A percentile compares a stretch with the other conserved stretches of the same genome.
phyloP scores from a whole-genome alignment of 2,797 vertebrate genomes.

The Chaetodon trifasciatus region DNA sequence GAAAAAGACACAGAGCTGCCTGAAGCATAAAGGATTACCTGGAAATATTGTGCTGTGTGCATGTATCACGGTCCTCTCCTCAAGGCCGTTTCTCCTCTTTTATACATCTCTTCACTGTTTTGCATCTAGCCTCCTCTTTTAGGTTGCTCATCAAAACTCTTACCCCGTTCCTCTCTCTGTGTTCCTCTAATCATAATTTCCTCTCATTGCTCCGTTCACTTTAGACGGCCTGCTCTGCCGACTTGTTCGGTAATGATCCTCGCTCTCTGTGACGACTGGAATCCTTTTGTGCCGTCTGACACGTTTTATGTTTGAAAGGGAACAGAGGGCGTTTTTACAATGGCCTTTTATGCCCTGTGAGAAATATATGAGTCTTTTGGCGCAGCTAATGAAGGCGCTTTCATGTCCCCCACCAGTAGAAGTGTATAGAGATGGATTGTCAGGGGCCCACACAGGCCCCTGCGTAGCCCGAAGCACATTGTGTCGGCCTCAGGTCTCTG shows the following conservation, averaged over 20 bases:
- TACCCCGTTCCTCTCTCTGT: conserved; percentile 24
- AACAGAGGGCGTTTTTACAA: conserved; percentile 83
- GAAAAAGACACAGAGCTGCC: conserved; percentile 41
- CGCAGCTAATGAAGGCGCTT: conserved; percentile 80
- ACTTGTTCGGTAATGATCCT: conserved; percentile 78
- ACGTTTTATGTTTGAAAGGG: conserved; percentile 83
- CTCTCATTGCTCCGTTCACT: conserved; percentile 55
- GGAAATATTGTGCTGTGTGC: conserved; percentile 34
- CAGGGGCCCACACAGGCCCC: conserved; percentile 70
- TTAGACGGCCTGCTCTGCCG: conserved; percentile 43
- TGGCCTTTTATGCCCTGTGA: conserved; percentile 84
- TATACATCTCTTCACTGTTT: conserved; percentile 1
- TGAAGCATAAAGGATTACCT: conserved; percentile 44
- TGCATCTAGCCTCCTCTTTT: conserved; percentile 29
- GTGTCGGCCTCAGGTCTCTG: conserved; percentile 53
- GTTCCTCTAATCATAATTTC: conserved; percentile 70
- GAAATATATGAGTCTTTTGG: conserved; percentile 84
- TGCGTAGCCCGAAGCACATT: conserved; percentile 68
- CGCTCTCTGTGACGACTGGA: conserved; percentile 74
- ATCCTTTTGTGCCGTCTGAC: conserved; percentile 82
- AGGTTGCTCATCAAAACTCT: conserved; percentile 52
- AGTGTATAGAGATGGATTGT: conserved; percentile 78
- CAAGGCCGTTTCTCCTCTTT: conserved; percentile 25
- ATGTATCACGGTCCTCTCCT: conserved; percentile 22
- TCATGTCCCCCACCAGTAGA: conserved; percentile 77